A percentile compares a stretch with the other conserved stretches of the same genome.
phyloP scores from a whole-genome alignment of 1,140 invertebrate genomes.

The Pachypsylla venusta region DNA sequence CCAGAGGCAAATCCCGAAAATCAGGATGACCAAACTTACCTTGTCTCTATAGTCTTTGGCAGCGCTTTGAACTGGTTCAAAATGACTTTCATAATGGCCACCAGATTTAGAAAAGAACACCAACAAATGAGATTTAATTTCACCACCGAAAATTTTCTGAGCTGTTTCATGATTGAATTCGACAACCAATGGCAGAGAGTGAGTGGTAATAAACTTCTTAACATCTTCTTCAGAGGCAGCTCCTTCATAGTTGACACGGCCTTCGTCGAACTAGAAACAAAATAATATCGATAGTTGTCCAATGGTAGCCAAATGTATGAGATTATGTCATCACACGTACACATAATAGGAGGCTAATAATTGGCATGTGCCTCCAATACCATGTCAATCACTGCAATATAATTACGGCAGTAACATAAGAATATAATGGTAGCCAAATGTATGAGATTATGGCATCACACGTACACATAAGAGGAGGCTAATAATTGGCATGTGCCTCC shows the following conservation, averaged over 20 bases:
- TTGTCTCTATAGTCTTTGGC: slow-evolving; percentile 82
- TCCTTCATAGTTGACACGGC: slow-evolving; percentile 58
- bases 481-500: no score
- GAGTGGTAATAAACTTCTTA: slow-evolving; percentile 67
- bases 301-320: no score
- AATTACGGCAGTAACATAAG: no score
- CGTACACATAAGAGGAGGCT: no score
- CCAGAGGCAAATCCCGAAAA: no score
- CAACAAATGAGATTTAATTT: slow-evolving; percentile 90
- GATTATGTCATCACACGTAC: no score
- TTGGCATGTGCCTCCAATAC: no score
- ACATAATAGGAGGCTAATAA: no score
- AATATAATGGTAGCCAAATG: no score
- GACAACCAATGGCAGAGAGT: slow-evolving; percentile 82
- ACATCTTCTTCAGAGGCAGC: slow-evolving; percentile 51
- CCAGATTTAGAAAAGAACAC: slow-evolving; percentile 85
- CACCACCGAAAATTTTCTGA: slow-evolving; percentile 94
- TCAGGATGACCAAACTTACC: slow-evolving; percentile 35
- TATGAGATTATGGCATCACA: no score
- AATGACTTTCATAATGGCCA: slow-evolving; percentile 62
- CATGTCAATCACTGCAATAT: no score
- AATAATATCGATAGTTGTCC: no score
- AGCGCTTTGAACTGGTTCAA: slow-evolving; percentile 56
- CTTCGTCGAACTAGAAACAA: slow-evolving; percentile 78
- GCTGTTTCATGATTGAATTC: slow-evolving; percentile 98